Conservation (phyloP, 1,140 invertebrate genomes). For the Acyrthosiphon pisum region DNA sequence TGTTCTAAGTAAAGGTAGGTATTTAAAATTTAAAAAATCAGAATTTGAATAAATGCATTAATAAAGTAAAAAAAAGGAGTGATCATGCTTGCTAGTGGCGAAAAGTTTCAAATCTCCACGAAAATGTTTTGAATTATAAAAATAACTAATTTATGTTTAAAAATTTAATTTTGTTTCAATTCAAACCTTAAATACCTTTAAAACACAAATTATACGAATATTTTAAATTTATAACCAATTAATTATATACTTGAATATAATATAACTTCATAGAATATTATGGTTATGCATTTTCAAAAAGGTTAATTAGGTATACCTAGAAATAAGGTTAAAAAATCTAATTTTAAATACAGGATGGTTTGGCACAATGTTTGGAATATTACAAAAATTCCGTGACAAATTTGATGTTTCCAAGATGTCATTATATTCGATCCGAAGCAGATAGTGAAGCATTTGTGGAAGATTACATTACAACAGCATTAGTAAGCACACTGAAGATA, state of each 20-base stretch:
- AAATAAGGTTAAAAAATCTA: neutral
- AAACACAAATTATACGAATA: neutral
- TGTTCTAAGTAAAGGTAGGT: too few relatives aligned
- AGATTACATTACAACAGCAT: slow-evolving; percentile 87
- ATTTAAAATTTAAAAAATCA: too few relatives aligned
- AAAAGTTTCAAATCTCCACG: neutral
- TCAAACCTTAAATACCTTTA: neutral
- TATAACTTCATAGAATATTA: neutral
- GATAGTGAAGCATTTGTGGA: slow-evolving; percentile 87
- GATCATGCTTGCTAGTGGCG: too few relatives aligned
- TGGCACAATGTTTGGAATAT: slow-evolving; percentile 89
- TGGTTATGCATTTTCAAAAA: neutral
- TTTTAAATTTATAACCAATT: neutral
- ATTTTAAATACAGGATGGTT: slow-evolving; percentile 59
- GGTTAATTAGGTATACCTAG: neutral
- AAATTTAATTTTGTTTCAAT: neutral
- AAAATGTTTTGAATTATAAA: neutral
- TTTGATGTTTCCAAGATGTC: slow-evolving; percentile 85
- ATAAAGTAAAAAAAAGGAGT: too few relatives aligned
- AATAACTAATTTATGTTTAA: neutral
- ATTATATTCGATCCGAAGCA: slow-evolving; percentile 83
- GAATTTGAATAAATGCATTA: too few relatives aligned
- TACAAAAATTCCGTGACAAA: slow-evolving; percentile 80
- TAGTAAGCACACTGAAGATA: slow-evolving; percentile 81
- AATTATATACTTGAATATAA: neutral